Base-by-base conservation (phyloP, 2,888 invertebrate species). In the Cataglyphis albicans region DNA sequence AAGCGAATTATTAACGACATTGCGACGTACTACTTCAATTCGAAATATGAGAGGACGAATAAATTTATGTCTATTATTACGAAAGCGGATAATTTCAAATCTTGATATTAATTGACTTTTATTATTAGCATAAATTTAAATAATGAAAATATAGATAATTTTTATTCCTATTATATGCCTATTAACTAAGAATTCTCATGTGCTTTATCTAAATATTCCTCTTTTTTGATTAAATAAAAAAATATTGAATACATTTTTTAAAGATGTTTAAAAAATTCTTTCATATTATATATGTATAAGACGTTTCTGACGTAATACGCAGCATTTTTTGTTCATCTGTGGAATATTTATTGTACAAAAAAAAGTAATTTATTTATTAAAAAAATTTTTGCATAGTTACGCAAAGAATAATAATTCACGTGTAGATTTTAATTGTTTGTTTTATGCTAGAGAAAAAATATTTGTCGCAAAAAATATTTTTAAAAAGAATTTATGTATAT, bases 211-310 rank as follows among this genome's bases (percentile, higher is more conserved):
- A 29, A 25, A 10, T 25, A 68, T 48, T 68, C 1, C 12, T 44
- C 1, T 44, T 18, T 18, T 15, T 21, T 35, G 1, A 70, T 35
- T 32, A 35, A 35, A 52, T 32, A 7, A 52, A 7, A n/a, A 68
- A 70, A n/a, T 18, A 32, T n/a, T 70, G 7, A 70, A 55, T 21
- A 55, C 3, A 70, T 55, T 70, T 68, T 32, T 32, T 68, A 21
- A 2, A 52, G 0, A 0, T 35, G 1, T 52, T 1, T 2, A n/a
- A 52, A 6, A 32, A 52, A n/a, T n/a, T 68, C 3, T n/a, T 10
- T 7, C 5, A 48, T n/a, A 41, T 25, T 41, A n/a, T 32, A 52
- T 52, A 52, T 68, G 6, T 52, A 9, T n/a, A 32, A 32, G 21
- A 32, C 18, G 12, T 67, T 21, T 32, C 7, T 32, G 18, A 7